Evolutionary conservation across 2,888 invertebrate species (phyloP), one percentile per base, ranked within the genome.

Genomic region (Agelastica alni): DNA sequence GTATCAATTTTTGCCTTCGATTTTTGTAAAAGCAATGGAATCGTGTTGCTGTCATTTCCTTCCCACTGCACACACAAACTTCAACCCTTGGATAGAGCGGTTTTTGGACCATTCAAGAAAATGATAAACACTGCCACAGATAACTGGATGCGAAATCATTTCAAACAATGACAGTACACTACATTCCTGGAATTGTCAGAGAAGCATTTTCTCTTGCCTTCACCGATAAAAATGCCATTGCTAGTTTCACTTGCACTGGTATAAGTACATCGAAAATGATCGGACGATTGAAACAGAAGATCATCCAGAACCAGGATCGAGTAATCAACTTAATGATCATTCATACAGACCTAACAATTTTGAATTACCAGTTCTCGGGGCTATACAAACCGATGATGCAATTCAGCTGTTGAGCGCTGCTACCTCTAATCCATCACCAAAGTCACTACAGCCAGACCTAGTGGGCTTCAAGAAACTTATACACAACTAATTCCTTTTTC

Each of bases 171-270:
- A 20, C 17, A 18, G 18, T 20, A 9, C 41, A 41, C 18, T 41
- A 41, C 22, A 41, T 41, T 41, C 41, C 14, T 41, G 18, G 20
- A 4, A 41, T 41, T 20, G 20, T 42, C 20, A 42, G 7, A 26
- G 42, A 42, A 42, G 26, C 42, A 20, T 42, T 42, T 42, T 13
- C 42, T 42, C 26, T 12, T 42, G 17, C 26, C 4, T 20, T 42
- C 2, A 42, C 26, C 12, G 42, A 42, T 42, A n/a, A 9, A 42
- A 42, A 42, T 26, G 26, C 22, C 4, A 42, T 42, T 42, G 42
- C 26, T 10, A 26, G 26, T 5, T 42, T 42, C 6, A 20, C 41
- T n/a, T 41, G 41, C 12, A 41, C 41, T 9, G 41, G 41, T 9
- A 41, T 41, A 41, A 41, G n/a, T 13, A 10, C 20, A 20, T 18